Evolutionary conservation across 2,797 vertebrate species (phyloP).

Genomic region (Lepidocolaptes lacrymiger): DNA sequence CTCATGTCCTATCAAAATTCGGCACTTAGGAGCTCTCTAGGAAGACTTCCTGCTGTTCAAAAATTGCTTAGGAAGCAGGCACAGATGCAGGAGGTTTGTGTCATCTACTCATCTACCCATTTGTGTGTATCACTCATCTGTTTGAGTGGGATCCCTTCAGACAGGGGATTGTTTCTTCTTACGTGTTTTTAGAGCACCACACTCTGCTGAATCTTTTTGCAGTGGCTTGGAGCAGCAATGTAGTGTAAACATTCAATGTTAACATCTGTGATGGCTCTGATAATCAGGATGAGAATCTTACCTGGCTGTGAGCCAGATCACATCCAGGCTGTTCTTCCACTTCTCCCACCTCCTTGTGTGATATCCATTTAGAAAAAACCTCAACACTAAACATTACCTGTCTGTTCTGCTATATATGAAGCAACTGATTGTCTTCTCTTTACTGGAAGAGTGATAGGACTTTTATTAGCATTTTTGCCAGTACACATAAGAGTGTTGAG

Average conservation of each 20-base stretch:
- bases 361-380: background rate
- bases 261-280: background rate
- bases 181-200: background rate
- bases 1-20: background rate
- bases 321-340: background rate
- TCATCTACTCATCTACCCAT: background rate
- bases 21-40: background rate
- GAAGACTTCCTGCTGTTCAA: background rate
- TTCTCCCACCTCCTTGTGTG: background rate
- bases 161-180: background rate
- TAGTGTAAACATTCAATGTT: background rate
- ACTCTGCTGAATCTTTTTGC: background rate
- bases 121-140: background rate
- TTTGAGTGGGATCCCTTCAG: background rate
- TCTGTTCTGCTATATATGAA: background rate
- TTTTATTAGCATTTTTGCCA: background rate
- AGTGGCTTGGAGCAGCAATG: background rate
- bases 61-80: background rate
- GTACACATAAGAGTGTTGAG: background rate
- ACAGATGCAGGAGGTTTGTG: background rate
- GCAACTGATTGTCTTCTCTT: background rate
- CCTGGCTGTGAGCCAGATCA: background rate
- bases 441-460: background rate
- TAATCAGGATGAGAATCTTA: background rate
- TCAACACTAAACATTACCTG: background rate